Evolutionary conservation across 2,797 vertebrate species (phyloP).

Genomic region (Poliocrania exsul): DNA sequence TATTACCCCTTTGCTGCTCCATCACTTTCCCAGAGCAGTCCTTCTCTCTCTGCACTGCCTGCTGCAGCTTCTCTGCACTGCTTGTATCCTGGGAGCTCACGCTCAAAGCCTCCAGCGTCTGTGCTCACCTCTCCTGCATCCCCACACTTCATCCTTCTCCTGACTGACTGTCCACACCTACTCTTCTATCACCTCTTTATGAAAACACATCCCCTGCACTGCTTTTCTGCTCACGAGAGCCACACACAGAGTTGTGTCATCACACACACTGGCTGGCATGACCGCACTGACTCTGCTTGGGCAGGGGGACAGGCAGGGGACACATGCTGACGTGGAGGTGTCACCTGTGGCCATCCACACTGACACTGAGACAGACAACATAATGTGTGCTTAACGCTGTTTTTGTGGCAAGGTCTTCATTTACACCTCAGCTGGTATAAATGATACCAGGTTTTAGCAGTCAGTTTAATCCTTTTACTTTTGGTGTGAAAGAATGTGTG

Average conservation of each 20-base stretch:
- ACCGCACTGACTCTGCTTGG: fast-evolving
- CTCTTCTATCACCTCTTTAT: conserved; percentile 11
- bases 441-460: background rate
- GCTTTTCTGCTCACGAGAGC: background rate
- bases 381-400: background rate
- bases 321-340: fast-evolving
- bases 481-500: background rate
- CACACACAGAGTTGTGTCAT: background rate
- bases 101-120: background rate
- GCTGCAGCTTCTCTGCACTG: background rate
- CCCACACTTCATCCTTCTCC: background rate
- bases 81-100: fast-evolving
- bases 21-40: fast-evolving
- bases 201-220: background rate
- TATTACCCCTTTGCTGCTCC: background rate
- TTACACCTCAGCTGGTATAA: conserved; percentile 28
- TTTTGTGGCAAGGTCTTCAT: background rate
- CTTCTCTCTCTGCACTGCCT: background rate
- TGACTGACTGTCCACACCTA: background rate
- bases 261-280: fast-evolving
- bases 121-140: background rate
- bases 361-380: fast-evolving
- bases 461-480: conserved; percentile 11
- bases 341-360: background rate
- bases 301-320: background rate